Percentiles rank a stretch among this genome's conserved stretches.
These are phyloP conservation scores for Varroa destructor DNA, from an alignment of 1,140 invertebrate species.

Conservation along the genomic window DNA sequence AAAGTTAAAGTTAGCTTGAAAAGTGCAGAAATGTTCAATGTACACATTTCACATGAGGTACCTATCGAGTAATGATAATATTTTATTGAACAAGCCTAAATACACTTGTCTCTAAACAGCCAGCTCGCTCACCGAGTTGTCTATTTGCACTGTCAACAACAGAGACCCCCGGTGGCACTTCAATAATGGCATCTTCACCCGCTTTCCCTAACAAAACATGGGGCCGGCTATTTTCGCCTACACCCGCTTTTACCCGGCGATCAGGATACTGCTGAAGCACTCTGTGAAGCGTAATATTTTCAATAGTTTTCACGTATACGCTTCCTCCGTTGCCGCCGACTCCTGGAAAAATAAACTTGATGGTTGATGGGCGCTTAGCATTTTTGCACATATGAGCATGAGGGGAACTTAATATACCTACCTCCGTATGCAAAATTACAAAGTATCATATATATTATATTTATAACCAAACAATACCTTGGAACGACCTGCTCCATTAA, in stretches of 20 bases:
- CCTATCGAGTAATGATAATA: background rate
- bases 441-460: too few species aligned
- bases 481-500: too few species aligned
- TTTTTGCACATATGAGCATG: too few species aligned
- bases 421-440: too few species aligned
- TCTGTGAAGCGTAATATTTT: conserved; percentile 48
- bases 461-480: too few species aligned
- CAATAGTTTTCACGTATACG: conserved; percentile 55
- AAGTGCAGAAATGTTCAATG: background rate
- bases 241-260: conserved; percentile 50
- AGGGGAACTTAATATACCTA: too few species aligned
- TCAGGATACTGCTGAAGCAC: conserved; percentile 45
- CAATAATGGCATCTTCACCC: conserved; percentile 54
- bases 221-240: conserved; percentile 55
- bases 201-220: conserved; percentile 57
- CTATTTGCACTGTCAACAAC: conserved; percentile 52
- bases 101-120: too few species aligned
- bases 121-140: conserved; percentile 44
- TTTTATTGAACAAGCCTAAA: background rate
- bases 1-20: background rate
- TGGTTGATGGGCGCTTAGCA: too few species aligned
- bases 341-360: conserved; percentile 41
- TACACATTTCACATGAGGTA: too few species aligned
- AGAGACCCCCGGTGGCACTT: conserved; percentile 63
- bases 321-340: conserved; percentile 71